Percentiles rank a stretch among this genome's conserved stretches.
Evolutionary conservation across 2,888 invertebrate species (phyloP).

Genomic region (Barypeithes pellucidus): DNA sequence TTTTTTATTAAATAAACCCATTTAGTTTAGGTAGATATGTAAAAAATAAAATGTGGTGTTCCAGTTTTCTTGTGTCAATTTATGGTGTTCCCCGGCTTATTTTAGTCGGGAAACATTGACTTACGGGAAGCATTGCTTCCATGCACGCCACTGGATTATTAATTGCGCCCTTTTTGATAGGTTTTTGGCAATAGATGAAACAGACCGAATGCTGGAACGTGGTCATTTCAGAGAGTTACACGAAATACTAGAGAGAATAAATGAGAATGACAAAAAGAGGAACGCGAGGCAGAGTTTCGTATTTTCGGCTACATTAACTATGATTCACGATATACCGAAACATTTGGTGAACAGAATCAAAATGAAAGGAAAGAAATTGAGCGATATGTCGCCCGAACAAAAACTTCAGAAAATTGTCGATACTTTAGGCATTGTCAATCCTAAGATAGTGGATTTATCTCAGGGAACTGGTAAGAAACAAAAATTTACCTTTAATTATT

Average conservation of each 20-base stretch:
- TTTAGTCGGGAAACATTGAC: too few relatives aligned
- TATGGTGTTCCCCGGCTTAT: too few relatives aligned
- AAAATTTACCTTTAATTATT: neutral
- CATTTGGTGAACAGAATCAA: slow-evolving; percentile 78
- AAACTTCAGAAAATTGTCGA: slow-evolving; percentile 85
- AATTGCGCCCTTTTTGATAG: slow-evolving; percentile 70
- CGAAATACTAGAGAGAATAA: slow-evolving; percentile 85
- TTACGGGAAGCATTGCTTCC: too few relatives aligned
- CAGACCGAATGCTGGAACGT: slow-evolving; percentile 97
- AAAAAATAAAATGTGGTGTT: too few relatives aligned
- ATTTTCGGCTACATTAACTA: slow-evolving; percentile 96
- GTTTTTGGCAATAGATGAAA: slow-evolving; percentile 96
- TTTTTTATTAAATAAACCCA: too few relatives aligned
- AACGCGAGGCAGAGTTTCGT: slow-evolving; percentile 91
- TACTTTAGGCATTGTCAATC: slow-evolving; percentile 89
- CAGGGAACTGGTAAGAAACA: slow-evolving; percentile 76
- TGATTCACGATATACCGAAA: slow-evolving; percentile 89
- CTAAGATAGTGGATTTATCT: slow-evolving; percentile 95
- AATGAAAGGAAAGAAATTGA: slow-evolving; percentile 72
- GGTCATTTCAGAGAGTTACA: slow-evolving; percentile 96
- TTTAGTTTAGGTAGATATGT: too few relatives aligned
- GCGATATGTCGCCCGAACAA: slow-evolving; percentile 81
- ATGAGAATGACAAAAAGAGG: slow-evolving; percentile 77
- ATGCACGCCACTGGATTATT: too few relatives aligned
- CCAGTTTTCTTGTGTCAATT: too few relatives aligned